Evolutionary conservation across 2,113 vertebrate genomes (phyloP).

Genomic region (Micromys minutus): DNA sequence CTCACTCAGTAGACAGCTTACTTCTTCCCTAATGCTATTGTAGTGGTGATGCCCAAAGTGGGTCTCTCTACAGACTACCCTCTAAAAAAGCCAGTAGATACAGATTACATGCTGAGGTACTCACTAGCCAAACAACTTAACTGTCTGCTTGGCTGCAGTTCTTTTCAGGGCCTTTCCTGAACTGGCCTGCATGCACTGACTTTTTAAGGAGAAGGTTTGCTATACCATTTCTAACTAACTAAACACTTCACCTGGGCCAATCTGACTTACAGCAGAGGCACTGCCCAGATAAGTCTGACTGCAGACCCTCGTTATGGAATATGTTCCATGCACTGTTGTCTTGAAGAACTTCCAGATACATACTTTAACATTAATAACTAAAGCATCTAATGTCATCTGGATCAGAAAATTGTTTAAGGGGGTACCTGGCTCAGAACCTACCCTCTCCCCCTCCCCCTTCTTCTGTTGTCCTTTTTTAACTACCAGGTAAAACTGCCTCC

Average conservation of each 20-base stretch:
- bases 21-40: neutral
- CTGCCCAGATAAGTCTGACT: neutral
- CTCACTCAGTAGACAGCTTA: neutral
- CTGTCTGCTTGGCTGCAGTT: neutral
- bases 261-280: neutral
- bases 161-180: neutral
- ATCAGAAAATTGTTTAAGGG: neutral
- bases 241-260: neutral
- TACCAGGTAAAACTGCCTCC: neutral
- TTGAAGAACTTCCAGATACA: neutral
- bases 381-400: accelerated
- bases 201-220: accelerated
- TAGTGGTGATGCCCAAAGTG: neutral
- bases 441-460: neutral
- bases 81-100: neutral
- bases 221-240: neutral
- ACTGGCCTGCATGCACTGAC: accelerated
- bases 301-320: neutral
- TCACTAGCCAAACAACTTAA: accelerated
- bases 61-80: neutral
- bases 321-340: neutral
- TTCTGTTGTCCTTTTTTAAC: neutral
- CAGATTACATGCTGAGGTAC: neutral
- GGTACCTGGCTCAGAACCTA: neutral
- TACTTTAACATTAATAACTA: neutral